Evolutionary conservation across 2,888 invertebrate genomes (phyloP).

Genomic region (Conistra vaccinii): DNA sequence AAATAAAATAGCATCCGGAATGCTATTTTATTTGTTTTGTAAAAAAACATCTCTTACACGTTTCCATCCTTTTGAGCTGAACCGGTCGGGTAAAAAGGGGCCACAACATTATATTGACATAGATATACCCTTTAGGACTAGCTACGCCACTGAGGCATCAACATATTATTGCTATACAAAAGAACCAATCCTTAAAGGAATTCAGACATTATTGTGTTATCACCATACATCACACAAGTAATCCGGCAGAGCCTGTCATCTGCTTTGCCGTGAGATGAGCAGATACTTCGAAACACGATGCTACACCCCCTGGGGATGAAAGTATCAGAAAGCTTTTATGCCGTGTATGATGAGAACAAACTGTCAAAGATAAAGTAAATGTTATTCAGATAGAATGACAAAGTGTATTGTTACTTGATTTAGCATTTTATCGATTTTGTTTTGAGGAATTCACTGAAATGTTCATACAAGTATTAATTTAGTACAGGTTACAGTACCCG

Average conservation of each 20-base stretch:
- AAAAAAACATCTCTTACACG: not conserved
- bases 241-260: slow-evolving; percentile 41
- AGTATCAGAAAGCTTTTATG: slow-evolving; percentile 43
- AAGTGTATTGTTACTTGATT: slow-evolving; percentile 42
- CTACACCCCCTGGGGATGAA: slow-evolving; percentile 37
- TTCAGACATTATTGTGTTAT: slow-evolving; percentile 35
- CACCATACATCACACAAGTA: slow-evolving; percentile 42
- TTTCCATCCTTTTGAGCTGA: not conserved
- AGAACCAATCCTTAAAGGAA: not conserved
- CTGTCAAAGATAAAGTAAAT: slow-evolving; percentile 46
- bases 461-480: not conserved
- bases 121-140: not conserved
- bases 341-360: slow-evolving; percentile 38
- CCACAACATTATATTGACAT: not conserved
- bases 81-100: not conserved
- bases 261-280: slow-evolving; percentile 28
- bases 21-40: not conserved
- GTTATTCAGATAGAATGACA: slow-evolving; percentile 41
- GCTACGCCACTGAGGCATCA: not conserved
- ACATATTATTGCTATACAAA: slow-evolving; percentile 8
- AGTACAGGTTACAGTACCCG: not conserved
- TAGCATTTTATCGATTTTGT: slow-evolving; percentile 4
- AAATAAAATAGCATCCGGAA: too few relatives aligned
- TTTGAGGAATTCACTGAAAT: not conserved
- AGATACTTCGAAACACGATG: slow-evolving; percentile 37